Conservation (phyloP, 1,140 invertebrate genomes). For the Cotesia typhae region DNA sequence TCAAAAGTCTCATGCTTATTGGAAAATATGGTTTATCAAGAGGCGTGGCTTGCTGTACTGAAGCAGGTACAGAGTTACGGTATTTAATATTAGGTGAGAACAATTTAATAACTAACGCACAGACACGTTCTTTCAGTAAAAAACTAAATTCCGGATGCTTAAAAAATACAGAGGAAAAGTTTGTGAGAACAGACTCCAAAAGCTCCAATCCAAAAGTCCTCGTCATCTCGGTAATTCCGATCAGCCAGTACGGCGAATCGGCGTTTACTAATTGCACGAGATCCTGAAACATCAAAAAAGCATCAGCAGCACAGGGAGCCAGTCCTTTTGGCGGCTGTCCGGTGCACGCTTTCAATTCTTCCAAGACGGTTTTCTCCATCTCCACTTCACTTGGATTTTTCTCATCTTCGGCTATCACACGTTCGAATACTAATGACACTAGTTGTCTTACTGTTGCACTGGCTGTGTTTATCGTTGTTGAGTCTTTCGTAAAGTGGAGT, state of each 20-base stretch:
- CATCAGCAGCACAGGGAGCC: slow-evolving; percentile 90
- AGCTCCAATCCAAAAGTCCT: slow-evolving; percentile 96
- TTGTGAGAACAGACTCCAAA: slow-evolving; percentile 90
- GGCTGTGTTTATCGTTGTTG: slow-evolving; percentile 94
- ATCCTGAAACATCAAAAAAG: slow-evolving; percentile 96
- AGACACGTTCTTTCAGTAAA: slow-evolving; percentile 94
- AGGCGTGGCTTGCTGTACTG: slow-evolving; percentile 70
- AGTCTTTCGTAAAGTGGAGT: slow-evolving; percentile 92
- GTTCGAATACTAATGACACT: slow-evolving; percentile 95
- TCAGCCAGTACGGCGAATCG: slow-evolving; percentile 93
- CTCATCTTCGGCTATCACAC: slow-evolving; percentile 82
- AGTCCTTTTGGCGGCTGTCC: slow-evolving; percentile 82
- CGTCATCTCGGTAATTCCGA: slow-evolving; percentile 96
- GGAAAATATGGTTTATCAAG: slow-evolving; percentile 95
- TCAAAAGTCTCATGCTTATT: slow-evolving; percentile 91
- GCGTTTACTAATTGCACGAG: slow-evolving; percentile 96
- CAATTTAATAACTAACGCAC: slow-evolving; percentile 95
- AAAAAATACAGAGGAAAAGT: slow-evolving; percentile 92
- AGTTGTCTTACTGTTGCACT: slow-evolving; percentile 96
- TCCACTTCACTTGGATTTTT: slow-evolving; percentile 53
- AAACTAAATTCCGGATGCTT: slow-evolving; percentile 96
- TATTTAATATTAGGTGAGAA: slow-evolving; percentile 97
- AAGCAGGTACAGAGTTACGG: slow-evolving; percentile 70
- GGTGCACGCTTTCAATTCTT: slow-evolving; percentile 82
- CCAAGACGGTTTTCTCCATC: slow-evolving; percentile 72